Evolutionary conservation across 2,797 vertebrate genomes (phyloP).

Genomic region (Aeoliscus strigatus): DNA sequence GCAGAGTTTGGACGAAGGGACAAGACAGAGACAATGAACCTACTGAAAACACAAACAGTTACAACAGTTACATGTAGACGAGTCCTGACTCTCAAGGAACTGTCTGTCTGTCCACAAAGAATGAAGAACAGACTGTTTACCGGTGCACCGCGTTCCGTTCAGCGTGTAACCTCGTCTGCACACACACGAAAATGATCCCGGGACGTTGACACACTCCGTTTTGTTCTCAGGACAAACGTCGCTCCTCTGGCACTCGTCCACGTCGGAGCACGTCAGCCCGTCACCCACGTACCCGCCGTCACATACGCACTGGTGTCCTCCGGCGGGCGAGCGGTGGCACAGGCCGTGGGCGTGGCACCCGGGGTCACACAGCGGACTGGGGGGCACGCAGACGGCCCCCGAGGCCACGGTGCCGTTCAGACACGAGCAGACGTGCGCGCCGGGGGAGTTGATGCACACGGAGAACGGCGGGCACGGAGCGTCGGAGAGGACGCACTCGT

Average conservation of each 20-base stretch:
- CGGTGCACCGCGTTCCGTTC: constrained; percentile 63
- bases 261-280: constrained; percentile 73
- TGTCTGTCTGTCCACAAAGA: too few relatives aligned
- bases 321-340: constrained; percentile 70
- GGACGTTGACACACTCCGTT: constrained; percentile 72
- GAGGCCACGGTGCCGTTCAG: constrained; percentile 72
- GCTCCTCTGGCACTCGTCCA: constrained; percentile 74
- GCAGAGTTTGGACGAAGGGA: background rate
- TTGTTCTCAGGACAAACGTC: constrained; percentile 71
- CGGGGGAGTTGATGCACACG: constrained; percentile 77
- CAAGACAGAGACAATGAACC: too few relatives aligned
- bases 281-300: constrained; percentile 75
- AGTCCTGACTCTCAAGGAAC: too few relatives aligned
- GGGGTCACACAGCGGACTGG: constrained; percentile 63
- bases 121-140: constrained; percentile 63
- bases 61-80: too few relatives aligned
- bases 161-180: constrained; percentile 75
- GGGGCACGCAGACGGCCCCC: constrained; percentile 65
- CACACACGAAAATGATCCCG: constrained; percentile 74
- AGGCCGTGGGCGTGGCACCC: constrained; percentile 71
- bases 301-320: constrained; percentile 77
- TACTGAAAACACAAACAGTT: background rate
- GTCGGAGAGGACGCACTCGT: constrained; percentile 72
- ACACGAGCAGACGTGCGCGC: constrained; percentile 79
- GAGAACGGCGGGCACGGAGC: constrained; percentile 63